These are phyloP conservation scores for Clarias laeviceps DNA, from an alignment of 2,797 vertebrate species.

Conservation along the genomic window DNA sequence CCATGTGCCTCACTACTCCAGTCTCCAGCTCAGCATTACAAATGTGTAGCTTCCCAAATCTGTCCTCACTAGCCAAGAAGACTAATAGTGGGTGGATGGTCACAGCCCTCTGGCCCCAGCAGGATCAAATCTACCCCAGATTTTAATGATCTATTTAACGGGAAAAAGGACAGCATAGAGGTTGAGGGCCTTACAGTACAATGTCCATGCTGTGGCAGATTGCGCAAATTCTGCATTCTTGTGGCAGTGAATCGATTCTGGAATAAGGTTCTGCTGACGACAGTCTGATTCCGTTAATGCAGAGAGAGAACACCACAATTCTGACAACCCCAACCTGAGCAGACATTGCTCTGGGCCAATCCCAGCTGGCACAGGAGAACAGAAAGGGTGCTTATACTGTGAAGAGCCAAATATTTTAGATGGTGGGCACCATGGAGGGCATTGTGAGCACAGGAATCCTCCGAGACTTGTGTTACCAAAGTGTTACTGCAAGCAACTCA, in stretches of 20 bases:
- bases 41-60: neutral
- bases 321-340: conserved; percentile 38
- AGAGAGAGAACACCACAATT: neutral
- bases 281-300: conserved; percentile 19
- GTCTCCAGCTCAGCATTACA: neutral
- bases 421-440: neutral
- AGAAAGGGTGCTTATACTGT: neutral
- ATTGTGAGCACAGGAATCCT: neutral
- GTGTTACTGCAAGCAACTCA: neutral
- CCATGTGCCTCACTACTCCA: neutral
- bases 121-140: neutral
- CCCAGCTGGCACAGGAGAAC: conserved; percentile 29
- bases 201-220: conserved; percentile 4
- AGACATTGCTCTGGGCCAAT: conserved; percentile 27
- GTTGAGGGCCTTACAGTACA: conserved; percentile 29
- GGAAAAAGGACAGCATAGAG: conserved; percentile 16
- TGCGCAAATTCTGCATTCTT: conserved; percentile 11
- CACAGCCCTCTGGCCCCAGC: neutral
- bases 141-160: conserved; percentile 7
- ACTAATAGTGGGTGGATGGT: neutral
- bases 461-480: neutral
- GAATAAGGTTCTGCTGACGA: conserved; percentile 13
- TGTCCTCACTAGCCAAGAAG: neutral
- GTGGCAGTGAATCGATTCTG: conserved; percentile 20
- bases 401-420: neutral